Conservation (phyloP, 2,888 invertebrate genomes). For the Exephanes ischioxanthus region DNA sequence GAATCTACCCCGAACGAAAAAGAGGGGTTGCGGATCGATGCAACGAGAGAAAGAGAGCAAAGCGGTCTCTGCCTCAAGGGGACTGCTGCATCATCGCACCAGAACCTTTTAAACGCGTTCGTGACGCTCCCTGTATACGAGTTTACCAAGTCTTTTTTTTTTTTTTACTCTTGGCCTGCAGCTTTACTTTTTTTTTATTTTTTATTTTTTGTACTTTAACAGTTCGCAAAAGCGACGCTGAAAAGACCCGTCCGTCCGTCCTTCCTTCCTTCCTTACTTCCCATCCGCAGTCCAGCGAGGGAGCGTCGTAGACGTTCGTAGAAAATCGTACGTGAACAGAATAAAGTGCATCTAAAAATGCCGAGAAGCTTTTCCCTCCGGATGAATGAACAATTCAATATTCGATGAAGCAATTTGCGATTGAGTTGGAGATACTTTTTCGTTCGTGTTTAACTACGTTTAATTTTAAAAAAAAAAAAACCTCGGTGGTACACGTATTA, state of each 20-base stretch:
- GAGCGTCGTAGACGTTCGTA: not conserved
- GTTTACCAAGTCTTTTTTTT: slow-evolving; percentile 25
- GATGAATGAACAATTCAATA: slow-evolving; percentile 19
- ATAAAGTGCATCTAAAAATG: not conserved
- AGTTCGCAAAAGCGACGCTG: slow-evolving; percentile 33
- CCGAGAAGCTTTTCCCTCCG: not conserved
- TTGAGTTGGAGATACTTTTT: not conserved
- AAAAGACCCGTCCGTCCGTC: slow-evolving; percentile 25
- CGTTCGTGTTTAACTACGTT: not conserved
- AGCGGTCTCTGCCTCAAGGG: slow-evolving; percentile 5
- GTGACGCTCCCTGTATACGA: slow-evolving; percentile 45
- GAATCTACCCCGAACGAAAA: slow-evolving; percentile 34
- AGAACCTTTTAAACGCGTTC: slow-evolving; percentile 45
- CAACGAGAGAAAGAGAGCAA: slow-evolving; percentile 58
- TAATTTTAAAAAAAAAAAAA: slow-evolving; percentile 42
- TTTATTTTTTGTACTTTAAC: slow-evolving; percentile 1
- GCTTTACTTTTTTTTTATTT: slow-evolving; percentile 15
- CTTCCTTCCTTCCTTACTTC: slow-evolving; percentile 19
- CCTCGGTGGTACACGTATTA: slow-evolving; percentile 52
- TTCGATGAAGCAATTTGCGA: slow-evolving; percentile 11
- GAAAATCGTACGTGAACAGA: slow-evolving; percentile 19
- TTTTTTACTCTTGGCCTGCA: slow-evolving; percentile 17
- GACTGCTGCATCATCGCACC: slow-evolving; percentile 52
- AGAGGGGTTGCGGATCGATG: slow-evolving; percentile 67
- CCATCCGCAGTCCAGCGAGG: not conserved